These are phyloP conservation scores for Dolichomitus sp. DNA, from an alignment of 2,888 invertebrate genomes.

Conservation along the genomic window DNA sequence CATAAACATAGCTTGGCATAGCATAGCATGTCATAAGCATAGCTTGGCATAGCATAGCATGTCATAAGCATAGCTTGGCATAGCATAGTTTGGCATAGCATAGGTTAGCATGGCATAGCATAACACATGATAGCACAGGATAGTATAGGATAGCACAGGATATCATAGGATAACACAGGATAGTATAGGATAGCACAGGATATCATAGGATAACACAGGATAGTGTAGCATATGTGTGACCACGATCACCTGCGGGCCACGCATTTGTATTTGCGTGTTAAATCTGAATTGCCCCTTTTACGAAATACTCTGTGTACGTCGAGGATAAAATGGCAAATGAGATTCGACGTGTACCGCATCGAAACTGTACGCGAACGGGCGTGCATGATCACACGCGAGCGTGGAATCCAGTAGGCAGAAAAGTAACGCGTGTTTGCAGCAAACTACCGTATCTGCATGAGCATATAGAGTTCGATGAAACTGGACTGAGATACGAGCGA, in stretches of 20 bases:
- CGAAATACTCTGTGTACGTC: conserved; percentile 26
- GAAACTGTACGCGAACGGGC: neutral
- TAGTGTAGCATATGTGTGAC: no score
- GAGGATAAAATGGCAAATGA: conserved; percentile 49
- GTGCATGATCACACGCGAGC: conserved; percentile 49
- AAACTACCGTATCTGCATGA: conserved; percentile 46
- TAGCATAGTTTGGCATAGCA: no score
- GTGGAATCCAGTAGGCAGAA: conserved; percentile 29
- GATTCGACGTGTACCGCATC: conserved; percentile 27
- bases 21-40: no score
- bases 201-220: no score
- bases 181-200: no score
- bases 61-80: no score
- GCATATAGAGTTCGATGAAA: conserved; percentile 15
- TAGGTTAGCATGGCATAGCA: no score
- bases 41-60: no score
- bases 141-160: no score
- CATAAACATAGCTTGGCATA: no score
- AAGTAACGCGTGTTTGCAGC: conserved; percentile 53
- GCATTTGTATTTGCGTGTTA: conserved; percentile 32
- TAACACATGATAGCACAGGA: no score
- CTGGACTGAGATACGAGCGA: conserved; percentile 44
- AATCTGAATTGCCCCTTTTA: conserved; percentile 42
- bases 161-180: no score
- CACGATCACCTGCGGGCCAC: neutral